Conservation (phyloP, 1,140 invertebrate species). For the Brachionus asplanchnoidis region DNA sequence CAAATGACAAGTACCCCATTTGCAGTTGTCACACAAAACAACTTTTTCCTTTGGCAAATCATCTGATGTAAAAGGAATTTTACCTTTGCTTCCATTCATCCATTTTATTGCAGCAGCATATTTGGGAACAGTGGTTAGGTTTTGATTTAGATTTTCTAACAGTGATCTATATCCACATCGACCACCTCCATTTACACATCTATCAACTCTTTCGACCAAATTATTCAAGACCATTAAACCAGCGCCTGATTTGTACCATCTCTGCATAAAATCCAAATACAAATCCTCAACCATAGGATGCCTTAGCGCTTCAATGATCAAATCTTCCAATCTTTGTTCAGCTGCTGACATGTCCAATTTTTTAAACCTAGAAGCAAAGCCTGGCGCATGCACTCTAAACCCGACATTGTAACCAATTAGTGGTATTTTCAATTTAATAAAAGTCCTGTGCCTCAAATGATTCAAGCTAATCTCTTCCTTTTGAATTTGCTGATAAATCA, state of each 20-base stretch:
- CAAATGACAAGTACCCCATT: not conserved
- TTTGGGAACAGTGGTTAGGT: conserved; percentile 45
- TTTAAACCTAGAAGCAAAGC: not conserved
- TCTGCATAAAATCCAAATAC: not conserved
- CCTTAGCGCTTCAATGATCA: not conserved
- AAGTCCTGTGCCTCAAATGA: not conserved
- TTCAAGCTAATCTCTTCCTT: not conserved
- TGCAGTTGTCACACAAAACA: not conserved
- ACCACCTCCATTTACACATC: not conserved
- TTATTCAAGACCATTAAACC: conserved; percentile 7
- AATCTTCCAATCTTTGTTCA: not conserved
- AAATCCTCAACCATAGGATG: conserved; percentile 8
- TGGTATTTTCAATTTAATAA: not conserved
- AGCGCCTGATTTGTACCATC: not conserved
- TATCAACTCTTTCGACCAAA: not conserved
- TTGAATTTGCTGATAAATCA: not conserved
- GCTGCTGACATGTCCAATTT: not conserved
- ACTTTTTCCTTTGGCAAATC: not conserved
- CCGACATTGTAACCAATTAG: conserved; percentile 10
- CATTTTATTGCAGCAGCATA: conserved; percentile 45
- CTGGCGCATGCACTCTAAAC: not conserved
- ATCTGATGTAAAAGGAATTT: conserved; percentile 5
- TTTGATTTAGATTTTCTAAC: conserved; percentile 47
- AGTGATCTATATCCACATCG: conserved; percentile 48
- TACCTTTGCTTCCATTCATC: not conserved